Evolutionary conservation across 2,888 invertebrate genomes (phyloP).

Genomic region (Stegophylla sp.): DNA sequence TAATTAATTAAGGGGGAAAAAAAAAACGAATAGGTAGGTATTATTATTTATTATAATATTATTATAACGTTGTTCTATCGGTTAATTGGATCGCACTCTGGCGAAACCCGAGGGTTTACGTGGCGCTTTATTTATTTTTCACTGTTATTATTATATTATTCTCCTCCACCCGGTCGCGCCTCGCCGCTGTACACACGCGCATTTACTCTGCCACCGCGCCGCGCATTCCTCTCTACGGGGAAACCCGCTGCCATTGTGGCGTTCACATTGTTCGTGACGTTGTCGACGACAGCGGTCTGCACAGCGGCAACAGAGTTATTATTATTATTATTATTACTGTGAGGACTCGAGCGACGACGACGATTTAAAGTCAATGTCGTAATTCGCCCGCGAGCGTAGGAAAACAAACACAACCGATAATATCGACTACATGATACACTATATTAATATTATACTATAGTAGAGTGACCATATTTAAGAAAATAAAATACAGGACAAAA

Average conservation of each 20-base stretch:
- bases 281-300: neutral
- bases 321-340: no score
- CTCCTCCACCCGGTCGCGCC: neutral
- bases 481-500: no score
- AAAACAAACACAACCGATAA: no score
- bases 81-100: constrained; percentile 28
- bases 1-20: constrained; percentile 48
- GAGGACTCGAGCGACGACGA: no score
- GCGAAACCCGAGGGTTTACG: constrained; percentile 28
- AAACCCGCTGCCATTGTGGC: neutral
- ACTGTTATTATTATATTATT: no score
- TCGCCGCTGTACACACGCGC: neutral
- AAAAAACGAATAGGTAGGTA: neutral
- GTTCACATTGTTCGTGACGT: neutral
- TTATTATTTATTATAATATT: neutral
- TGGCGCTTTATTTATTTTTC: constrained; percentile 11
- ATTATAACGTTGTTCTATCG: neutral
- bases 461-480: no score
- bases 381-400: no score
- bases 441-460: no score
- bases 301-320: no score
- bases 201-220: neutral
- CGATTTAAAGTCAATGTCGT: no score
- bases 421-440: no score
- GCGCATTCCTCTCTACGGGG: neutral